Evolutionary conservation across 2,888 invertebrate species (phyloP), one percentile per base, ranked within the genome.

Genomic region (Druceiella hillmani): DNA sequence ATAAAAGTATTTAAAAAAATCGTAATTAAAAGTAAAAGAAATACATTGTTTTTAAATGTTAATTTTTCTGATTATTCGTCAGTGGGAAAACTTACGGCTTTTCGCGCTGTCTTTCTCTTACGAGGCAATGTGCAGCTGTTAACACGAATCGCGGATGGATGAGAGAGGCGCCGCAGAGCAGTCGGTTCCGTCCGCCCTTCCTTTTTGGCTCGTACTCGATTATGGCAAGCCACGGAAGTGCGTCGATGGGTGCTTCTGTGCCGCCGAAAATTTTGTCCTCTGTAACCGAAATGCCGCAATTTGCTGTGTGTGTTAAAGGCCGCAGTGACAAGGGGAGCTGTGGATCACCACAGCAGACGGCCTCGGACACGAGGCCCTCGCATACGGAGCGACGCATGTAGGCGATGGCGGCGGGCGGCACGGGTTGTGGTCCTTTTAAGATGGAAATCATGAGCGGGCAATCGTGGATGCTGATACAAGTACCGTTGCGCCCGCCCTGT

Each of bases 191-290:
- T 4, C 11, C 34, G 7, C 7, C 20, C 9, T 24, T 28, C 22
- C 17, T 13, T 10, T 13, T 29, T 5, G 33, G 25, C 4, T 12
- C 10, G 41, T 65, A 65, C 16, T 58, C 46, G 16, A 68, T 43
- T 34, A 64, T 49, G 0, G 56, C 64, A 55, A 64, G 52, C 65
- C 66, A 68, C 3, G 68, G 66, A 50, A 60, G 66, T 44, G 66
- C 66, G 4, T 59, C 62, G 6, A 66, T 33, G 2, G 26, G 33
- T 1, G 66, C 59, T 41, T 55, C 50, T 1, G 53, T 47, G 3
- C 66, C 66, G 29, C 56, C 55, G n/a, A 56, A 47, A 27, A 66
- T 37, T 17, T 32, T 27, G 13, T 40, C 35, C 7, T 3, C 3
- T 3, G 25, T 4, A 4, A 3, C 4, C 3, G 25, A 12, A 25